A percentile compares a stretch with the other conserved stretches of the same genome.
Evolutionary conservation across 1,140 invertebrate species (phyloP).

Genomic region (Metaphire vulgaris): DNA sequence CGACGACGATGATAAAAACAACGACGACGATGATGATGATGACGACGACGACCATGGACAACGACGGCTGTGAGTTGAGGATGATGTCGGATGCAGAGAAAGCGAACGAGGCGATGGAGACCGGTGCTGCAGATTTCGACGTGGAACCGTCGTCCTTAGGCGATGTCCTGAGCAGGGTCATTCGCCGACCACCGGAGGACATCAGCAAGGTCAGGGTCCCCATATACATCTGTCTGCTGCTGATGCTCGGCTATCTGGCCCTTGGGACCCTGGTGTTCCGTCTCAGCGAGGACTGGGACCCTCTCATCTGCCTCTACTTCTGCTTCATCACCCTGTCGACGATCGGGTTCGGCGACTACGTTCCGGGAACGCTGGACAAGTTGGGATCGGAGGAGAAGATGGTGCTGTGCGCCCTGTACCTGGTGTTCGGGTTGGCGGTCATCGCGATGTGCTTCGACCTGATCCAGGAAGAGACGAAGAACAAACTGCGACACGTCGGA

Average conservation of each 20-base stretch:
- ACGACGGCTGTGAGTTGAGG: not conserved
- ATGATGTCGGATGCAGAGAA: not conserved
- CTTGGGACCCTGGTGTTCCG: slow-evolving; percentile 78
- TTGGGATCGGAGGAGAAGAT: slow-evolving; percentile 7
- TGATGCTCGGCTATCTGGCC: slow-evolving; percentile 76
- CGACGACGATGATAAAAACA: not conserved
- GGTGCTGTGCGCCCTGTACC: slow-evolving; percentile 18
- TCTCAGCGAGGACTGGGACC: slow-evolving; percentile 64
- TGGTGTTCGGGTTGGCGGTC: slow-evolving; percentile 18
- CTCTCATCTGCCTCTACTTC: slow-evolving; percentile 88
- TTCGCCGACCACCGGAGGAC: slow-evolving; percentile 19
- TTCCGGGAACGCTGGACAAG: slow-evolving; percentile 43
- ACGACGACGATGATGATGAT: not conserved
- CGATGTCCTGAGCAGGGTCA: not conserved
- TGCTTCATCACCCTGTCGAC: slow-evolving; percentile 72
- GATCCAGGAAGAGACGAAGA: slow-evolving; percentile 70
- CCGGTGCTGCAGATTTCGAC: slow-evolving; percentile 3
- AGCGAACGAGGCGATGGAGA: not conserved
- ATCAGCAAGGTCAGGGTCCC: slow-evolving; percentile 54
- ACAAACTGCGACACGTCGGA: slow-evolving; percentile 65
- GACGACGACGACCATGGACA: not conserved
- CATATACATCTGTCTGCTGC: slow-evolving; percentile 72
- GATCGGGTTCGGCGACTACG: slow-evolving; percentile 90
- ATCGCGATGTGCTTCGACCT: slow-evolving; percentile 60
- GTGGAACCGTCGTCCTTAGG: not conserved